Conservation (phyloP, 2,797 vertebrate genomes). For the Phaenicophaeus curvirostris region DNA sequence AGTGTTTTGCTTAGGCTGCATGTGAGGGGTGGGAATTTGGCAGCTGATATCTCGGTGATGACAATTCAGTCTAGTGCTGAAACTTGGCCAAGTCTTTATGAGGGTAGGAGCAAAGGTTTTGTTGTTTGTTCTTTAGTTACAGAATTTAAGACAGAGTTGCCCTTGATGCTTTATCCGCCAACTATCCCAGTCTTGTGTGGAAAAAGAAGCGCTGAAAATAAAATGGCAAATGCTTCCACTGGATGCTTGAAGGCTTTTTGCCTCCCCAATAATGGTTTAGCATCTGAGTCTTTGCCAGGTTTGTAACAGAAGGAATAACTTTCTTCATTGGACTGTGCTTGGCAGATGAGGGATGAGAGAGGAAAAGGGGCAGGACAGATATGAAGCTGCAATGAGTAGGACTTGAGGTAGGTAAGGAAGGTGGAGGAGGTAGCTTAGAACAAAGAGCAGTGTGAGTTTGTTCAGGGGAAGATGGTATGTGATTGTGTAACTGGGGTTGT, state of each 20-base stretch:
- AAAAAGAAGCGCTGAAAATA: not conserved
- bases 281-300: not conserved
- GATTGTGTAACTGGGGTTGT: constrained; percentile 36
- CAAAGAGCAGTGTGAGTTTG: not conserved
- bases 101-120: constrained; percentile 29
- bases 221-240: not conserved
- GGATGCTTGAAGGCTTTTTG: not conserved
- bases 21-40: constrained; percentile 42
- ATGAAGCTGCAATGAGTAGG: not conserved
- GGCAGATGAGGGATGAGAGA: not conserved
- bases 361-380: not conserved
- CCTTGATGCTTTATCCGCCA: not conserved
- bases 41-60: not conserved
- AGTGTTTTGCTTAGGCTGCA: constrained; percentile 3
- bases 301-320: not conserved
- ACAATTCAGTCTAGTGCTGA: constrained; percentile 35
- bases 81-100: constrained; percentile 19
- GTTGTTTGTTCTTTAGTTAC: constrained; percentile 17
- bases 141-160: not conserved
- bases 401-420: not conserved
- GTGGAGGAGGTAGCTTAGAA: not conserved
- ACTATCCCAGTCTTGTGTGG: not conserved
- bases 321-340: not conserved
- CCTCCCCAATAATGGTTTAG: not conserved
- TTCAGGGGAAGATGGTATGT: not conserved